phyloP scores from a whole-genome alignment of 2,113 vertebrate species.

The Zosterops lateralis region DNA sequence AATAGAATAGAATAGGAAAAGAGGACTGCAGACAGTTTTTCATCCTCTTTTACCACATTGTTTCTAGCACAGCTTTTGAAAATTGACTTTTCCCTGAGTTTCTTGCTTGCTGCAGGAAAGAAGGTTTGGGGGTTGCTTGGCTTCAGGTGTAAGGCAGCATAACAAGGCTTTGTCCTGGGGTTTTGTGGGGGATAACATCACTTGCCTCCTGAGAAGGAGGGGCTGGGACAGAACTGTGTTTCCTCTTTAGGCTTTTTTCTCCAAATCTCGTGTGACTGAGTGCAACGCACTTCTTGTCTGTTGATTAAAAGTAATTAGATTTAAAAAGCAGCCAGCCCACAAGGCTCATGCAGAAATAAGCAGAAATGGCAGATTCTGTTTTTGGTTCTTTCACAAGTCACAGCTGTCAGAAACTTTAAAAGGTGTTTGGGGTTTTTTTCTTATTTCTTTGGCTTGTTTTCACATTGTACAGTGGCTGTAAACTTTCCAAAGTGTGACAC shows the following conservation, averaged over 20 bases:
- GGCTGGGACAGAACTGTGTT: not conserved
- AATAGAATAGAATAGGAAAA: no score
- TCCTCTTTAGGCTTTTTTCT: not conserved
- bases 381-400: not conserved
- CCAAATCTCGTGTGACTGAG: not conserved
- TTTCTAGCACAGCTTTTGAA: not conserved
- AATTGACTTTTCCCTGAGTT: not conserved
- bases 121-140: accelerated
- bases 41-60: not conserved
- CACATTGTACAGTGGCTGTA: not conserved
- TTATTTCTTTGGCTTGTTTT: not conserved
- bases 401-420: not conserved
- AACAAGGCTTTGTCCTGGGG: accelerated
- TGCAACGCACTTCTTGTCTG: not conserved
- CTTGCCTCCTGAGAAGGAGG: accelerated
- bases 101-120: not conserved
- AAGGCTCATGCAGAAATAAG: not conserved
- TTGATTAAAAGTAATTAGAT: not conserved
- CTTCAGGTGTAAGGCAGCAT: not conserved
- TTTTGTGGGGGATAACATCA: not conserved
- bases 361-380: not conserved
- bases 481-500: not conserved
- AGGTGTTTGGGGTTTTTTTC: not conserved
- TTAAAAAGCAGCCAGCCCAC: not conserved
- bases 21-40: not conserved